Base-by-base conservation (phyloP, 92 coral and sea anemone species). In the Palythoa grandis region DNA sequence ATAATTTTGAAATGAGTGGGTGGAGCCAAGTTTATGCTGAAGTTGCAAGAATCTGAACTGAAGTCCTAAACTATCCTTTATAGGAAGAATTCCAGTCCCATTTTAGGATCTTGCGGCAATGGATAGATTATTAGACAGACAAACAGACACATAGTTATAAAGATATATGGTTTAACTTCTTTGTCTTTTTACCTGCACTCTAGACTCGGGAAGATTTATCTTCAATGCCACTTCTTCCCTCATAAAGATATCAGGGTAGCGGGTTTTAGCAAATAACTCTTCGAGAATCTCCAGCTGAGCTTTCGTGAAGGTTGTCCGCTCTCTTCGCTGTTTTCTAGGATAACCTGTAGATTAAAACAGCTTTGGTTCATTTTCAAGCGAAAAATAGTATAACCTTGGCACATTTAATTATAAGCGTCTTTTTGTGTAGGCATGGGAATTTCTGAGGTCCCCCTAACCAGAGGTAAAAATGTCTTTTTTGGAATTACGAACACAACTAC, bases 181-280 rank as follows among this genome's bases (percentile, higher is more conserved):
- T 54, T 54, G 48, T 2, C 14, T 24, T 72, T 53, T 74, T 69
- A 96, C 98, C 98, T 96, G 98, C 15, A 96, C 98, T 84, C 98
- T 92, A 0, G 98, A 96, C 83, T 96, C 98, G 53, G 98, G 98
- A 48, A 96, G 92, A 73, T 88, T 96, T 57, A 96, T 96, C 77
- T 96, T 96, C 95, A 96, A 94, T 0, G 98, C 98, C 11, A 96
- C 98, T 86, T 96, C 98, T 88, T 96, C 98, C 71, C 98, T 92
- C 98, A 96, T 96, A 54, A 96, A 96, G 43, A 96, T 96, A 73
- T 96, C 98, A 9, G 73, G 73, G 83, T 96, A 96, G 52, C 98
- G 98, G n/a, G 99, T 96, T 88, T 96, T 96, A 52, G 98, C 87
- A 73, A 96, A 96, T 63, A 96, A 88, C 47, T 92, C 98, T 56